These are phyloP conservation scores for Pristionchus maxplancki DNA, from an alignment of 2,888 invertebrate genomes.

Conservation along the genomic window DNA sequence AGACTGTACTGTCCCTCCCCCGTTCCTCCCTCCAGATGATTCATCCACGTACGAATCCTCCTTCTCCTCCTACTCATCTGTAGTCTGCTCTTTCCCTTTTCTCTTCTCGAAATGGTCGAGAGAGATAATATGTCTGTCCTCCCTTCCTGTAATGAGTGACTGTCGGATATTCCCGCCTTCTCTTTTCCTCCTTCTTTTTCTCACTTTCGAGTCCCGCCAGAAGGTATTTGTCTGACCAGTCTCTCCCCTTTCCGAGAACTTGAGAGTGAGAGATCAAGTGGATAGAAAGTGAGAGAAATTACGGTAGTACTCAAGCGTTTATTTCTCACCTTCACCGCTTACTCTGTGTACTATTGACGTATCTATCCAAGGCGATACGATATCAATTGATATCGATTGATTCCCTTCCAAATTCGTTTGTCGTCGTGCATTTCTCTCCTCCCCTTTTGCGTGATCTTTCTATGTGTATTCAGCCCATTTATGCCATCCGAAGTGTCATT, in stretches of 20 bases:
- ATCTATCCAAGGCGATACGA: not conserved
- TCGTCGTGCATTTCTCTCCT: not conserved
- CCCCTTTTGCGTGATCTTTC: conserved; percentile 8
- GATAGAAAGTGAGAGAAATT: not conserved
- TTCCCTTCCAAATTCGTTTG: not conserved
- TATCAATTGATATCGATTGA: conserved; percentile 9
- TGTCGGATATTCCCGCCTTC: not conserved
- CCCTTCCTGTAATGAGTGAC: not conserved
- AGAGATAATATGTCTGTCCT: not conserved
- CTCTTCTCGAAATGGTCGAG: not conserved
- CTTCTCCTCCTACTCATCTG: conserved; percentile 1
- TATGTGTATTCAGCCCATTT: conserved; percentile 10
- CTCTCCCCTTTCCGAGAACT: not conserved
- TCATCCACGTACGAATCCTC: not conserved
- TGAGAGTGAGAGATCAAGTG: not conserved
- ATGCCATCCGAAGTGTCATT: conserved; percentile 36
- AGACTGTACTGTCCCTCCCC: not conserved
- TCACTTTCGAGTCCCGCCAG: not conserved
- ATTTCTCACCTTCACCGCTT: not conserved
- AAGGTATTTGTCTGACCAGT: not conserved
- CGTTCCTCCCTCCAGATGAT: not conserved
- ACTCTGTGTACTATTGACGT: not conserved
- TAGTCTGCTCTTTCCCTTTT: not conserved
- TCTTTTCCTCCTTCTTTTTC: conserved; percentile 13
- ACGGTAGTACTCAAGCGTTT: not conserved